A percentile compares a stretch with the other conserved stretches of the same genome.
phyloP scores from a whole-genome alignment of 2,888 invertebrate genomes.

The Acanthopleura granulata region DNA sequence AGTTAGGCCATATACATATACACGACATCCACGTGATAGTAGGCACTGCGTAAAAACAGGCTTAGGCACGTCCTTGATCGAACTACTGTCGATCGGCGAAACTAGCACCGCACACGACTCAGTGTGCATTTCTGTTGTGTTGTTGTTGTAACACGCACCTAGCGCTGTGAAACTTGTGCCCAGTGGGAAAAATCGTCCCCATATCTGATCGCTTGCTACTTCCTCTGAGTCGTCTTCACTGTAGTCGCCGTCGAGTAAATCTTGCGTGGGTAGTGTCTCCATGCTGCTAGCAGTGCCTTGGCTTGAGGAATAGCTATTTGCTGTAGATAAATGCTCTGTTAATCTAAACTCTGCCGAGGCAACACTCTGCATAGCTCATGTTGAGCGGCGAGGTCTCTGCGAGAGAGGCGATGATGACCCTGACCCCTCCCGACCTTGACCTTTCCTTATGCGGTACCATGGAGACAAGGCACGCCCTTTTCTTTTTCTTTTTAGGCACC shows the following conservation, averaged over 20 bases:
- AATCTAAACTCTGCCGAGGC: neutral
- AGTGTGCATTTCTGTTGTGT: neutral
- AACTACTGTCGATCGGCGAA: too few species aligned
- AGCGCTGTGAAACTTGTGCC: slow-evolving; percentile 58
- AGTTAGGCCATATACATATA: too few species aligned
- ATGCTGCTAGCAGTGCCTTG: slow-evolving; percentile 31
- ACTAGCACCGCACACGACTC: too few species aligned
- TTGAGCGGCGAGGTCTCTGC: neutral
- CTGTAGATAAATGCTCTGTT: neutral
- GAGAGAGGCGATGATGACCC: too few species aligned
- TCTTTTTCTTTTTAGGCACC: too few species aligned
- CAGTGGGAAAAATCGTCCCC: slow-evolving; percentile 64
- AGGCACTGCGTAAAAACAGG: too few species aligned
- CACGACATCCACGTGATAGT: too few species aligned
- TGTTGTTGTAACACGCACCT: slow-evolving; percentile 37
- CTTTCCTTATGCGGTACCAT: too few species aligned
- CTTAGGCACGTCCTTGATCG: too few species aligned
- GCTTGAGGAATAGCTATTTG: slow-evolving; percentile 13
- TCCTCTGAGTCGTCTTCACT: slow-evolving; percentile 48
- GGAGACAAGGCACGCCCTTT: too few species aligned
- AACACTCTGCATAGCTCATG: slow-evolving; percentile 1
- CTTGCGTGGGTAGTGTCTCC: slow-evolving; percentile 59
- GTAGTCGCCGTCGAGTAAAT: slow-evolving; percentile 53
- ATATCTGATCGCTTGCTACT: slow-evolving; percentile 36
- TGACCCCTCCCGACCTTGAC: too few species aligned